Evolutionary conservation across 1,140 invertebrate genomes (phyloP), one percentile per base, ranked within the genome.

Genomic region (Bombus sylvicola): DNA sequence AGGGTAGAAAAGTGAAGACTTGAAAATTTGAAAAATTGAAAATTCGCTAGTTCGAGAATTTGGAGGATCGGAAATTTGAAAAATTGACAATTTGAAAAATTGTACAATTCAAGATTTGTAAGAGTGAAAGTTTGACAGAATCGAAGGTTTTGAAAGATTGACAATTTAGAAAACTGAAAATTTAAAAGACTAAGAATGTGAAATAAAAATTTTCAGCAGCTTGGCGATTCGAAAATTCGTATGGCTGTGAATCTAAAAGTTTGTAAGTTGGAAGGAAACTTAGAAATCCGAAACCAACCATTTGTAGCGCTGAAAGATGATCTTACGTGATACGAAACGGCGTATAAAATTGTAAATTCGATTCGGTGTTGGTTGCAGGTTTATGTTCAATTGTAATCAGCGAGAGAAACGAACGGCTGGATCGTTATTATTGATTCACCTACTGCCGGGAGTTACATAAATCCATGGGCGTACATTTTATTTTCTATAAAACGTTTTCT

Each of bases 361-460:
- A 18, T 25, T 28, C 25, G 18, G 4, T 25, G 13, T 39, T 62
- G 39, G 15, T 15, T 31, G 8, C 22, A 28, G 28, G 28, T 57
- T 37, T 3, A 37, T 22, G 34, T 37, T 59, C 12, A 47, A 28
- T 57, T 39, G 59, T 31, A 25, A 39, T 22, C 3, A 12, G 0
- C 10, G 13, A 53, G 34, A 12, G 39, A 41, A 77, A 39, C 53
- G 18, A 31, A 22, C 15, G 8, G 9, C 9, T 22, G 25, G 8
- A 22, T 37, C 31, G 15, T 41, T 28, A n/a, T 68, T 79, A 79
- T 79, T 28, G 77, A 79, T 68, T 68, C 77, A 25, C 53, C n/a
- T 25, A 68, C 39, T 37, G 22, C 34, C 28, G 78, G 15, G 13
- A n/a, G 66, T 81, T 81, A 81, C 53, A 59, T 81, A 81, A 81